phyloP scores from a whole-genome alignment of 2,797 vertebrate species.

The Sebastes matsubarae region DNA sequence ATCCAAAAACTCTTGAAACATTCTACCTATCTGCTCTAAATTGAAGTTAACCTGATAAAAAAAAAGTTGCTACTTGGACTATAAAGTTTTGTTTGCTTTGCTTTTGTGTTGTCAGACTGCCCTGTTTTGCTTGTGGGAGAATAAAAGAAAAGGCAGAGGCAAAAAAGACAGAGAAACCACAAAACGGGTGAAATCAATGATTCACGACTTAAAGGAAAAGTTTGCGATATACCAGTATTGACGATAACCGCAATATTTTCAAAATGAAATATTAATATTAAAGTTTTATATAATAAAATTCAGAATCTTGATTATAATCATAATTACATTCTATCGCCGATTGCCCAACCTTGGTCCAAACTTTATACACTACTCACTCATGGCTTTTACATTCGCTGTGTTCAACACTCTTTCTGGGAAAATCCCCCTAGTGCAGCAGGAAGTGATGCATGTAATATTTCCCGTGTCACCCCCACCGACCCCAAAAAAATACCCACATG shows the following conservation, averaged over 20 bases:
- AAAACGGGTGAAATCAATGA: background rate
- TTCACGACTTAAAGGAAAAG: background rate
- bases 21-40: background rate
- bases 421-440: conserved; percentile 1
- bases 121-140: no score
- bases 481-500: background rate
- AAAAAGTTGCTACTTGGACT: background rate
- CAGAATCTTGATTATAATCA: background rate
- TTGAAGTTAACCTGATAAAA: background rate
- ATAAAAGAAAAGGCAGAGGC: no score
- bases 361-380: background rate
- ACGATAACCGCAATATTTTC: no score
- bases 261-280: no score
- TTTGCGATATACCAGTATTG: background rate
- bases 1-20: background rate
- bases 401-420: conserved; percentile 5
- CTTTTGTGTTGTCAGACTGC: background rate
- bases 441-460: conserved; percentile 25
- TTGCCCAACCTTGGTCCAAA: background rate
- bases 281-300: background rate
- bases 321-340: background rate
- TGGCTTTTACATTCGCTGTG: background rate
- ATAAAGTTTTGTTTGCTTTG: background rate
- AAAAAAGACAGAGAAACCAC: no score
- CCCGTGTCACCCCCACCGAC: background rate